Evolutionary conservation across 2,888 invertebrate species (phyloP), one percentile per base, ranked within the genome.

Genomic region (Amblyteles armatorius): DNA sequence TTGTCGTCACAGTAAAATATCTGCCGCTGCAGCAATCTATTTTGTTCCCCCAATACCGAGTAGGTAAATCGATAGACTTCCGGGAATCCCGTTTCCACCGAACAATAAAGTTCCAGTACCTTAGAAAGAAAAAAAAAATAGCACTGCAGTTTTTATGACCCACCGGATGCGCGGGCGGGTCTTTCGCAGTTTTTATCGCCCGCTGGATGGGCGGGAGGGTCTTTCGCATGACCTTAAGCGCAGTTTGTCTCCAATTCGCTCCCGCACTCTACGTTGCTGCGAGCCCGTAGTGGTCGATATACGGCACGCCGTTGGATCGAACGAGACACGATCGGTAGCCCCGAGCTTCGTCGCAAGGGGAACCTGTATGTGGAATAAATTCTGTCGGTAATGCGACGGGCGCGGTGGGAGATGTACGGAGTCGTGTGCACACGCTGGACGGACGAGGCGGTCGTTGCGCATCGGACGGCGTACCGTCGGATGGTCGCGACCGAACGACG

Each of bases 391-490:
- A 57, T 26, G 11, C 26, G 26, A 11, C 3, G 7, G 11, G 55
- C 22, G 55, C 19, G 22, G 22, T 19, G 19, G 57, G 9, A 7
- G 57, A 13, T 4, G 57, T 57, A 13, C 13, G 4, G 13, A 26
- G 57, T 22, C 9, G n/a, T 26, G 26, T 22, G 4, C 22, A 57
- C 57, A 11, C 11, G 11, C 19, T 3, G 9, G 26, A 13, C 57
- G 57, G 22, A 26, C 1, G 57, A 11, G 11, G 57, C 5, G 26
- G 3, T 22, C 11, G 22, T 57, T 13, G 57, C 13, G 29, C 65
- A 65, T 78, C 48, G 78, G 67, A 77, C 78, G 77, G 67, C 55
- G 65, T 22, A 19, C 65, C 72, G 11, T 3, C 36, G 36, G 9
- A 36, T 50, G 52, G 50, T 67, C 4, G 57, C 26, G 22, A 22